Conservation (phyloP, 2,888 invertebrate genomes). For the Tanypteryx hageni region DNA sequence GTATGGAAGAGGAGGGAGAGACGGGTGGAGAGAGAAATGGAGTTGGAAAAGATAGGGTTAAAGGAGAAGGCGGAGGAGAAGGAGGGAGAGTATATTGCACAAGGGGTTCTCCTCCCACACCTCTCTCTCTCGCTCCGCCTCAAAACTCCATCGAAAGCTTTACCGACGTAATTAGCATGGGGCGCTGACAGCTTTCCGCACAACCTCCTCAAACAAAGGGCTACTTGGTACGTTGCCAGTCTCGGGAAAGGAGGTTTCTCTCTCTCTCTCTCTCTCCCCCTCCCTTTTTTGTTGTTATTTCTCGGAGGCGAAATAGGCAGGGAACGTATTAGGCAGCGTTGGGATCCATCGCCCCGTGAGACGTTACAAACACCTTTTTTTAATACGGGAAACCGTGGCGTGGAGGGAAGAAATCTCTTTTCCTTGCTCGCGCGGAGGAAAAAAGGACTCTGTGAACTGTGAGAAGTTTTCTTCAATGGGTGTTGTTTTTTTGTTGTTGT, state of each 20-base stretch:
- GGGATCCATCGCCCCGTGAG: conserved; percentile 2
- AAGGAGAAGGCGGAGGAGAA: background rate
- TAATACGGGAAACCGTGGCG: background rate
- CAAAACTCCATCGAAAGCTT: conserved; percentile 21
- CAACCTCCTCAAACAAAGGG: conserved; percentile 40
- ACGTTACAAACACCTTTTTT: conserved; percentile 6
- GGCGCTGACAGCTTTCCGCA: conserved; percentile 45
- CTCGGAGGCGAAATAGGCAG: background rate
- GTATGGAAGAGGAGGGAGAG: too few relatives aligned
- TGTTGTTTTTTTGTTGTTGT: background rate
- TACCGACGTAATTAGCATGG: conserved; percentile 43
- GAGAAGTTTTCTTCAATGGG: conserved; percentile 11
- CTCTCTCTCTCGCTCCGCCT: background rate
- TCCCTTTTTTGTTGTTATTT: background rate
- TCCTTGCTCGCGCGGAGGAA: background rate
- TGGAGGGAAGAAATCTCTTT: too few relatives aligned
- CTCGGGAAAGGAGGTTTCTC: background rate
- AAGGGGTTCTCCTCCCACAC: too few relatives aligned
- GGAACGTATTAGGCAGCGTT: background rate
- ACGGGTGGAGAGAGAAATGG: too few relatives aligned
- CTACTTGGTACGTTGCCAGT: conserved; percentile 13
- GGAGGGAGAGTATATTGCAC: background rate
- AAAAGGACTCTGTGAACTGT: background rate
- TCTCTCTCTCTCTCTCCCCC: background rate
- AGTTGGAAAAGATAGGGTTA: background rate